phyloP scores from a whole-genome alignment of 2,888 invertebrate genomes.

The Cantharis nigra region DNA sequence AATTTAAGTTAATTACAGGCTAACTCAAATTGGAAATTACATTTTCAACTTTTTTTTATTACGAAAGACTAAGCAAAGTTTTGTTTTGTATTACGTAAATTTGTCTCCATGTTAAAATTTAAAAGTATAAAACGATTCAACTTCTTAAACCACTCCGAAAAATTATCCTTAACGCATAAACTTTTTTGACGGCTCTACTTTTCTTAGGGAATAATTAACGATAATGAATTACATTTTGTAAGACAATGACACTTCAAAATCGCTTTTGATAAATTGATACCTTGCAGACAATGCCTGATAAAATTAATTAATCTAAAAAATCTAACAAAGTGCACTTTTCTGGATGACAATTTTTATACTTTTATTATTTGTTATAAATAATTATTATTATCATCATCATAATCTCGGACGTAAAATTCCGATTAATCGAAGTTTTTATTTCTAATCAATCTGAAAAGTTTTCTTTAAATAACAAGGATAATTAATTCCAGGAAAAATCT shows the following conservation, averaged over 20 bases:
- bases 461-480: neutral
- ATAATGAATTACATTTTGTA: constrained; percentile 16
- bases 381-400: neutral
- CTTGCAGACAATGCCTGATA: neutral
- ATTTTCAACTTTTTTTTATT: neutral
- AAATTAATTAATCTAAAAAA: constrained; percentile 3
- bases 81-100: neutral
- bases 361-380: neutral
- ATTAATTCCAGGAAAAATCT: neutral
- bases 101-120: neutral
- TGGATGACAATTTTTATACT: neutral
- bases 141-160: neutral
- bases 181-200: neutral
- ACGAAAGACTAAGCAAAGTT: neutral
- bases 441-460: neutral
- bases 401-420: neutral
- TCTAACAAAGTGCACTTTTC: neutral
- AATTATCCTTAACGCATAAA: constrained; percentile 4
- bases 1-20: neutral
- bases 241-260: constrained; percentile 8
- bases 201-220: constrained; percentile 8
- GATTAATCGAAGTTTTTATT: neutral
- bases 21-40: neutral
- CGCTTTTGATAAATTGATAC: constrained; percentile 14
- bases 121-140: neutral